These are phyloP conservation scores for Lathronympha strigana DNA, from an alignment of 2,888 invertebrate species.

Conservation along the genomic window DNA sequence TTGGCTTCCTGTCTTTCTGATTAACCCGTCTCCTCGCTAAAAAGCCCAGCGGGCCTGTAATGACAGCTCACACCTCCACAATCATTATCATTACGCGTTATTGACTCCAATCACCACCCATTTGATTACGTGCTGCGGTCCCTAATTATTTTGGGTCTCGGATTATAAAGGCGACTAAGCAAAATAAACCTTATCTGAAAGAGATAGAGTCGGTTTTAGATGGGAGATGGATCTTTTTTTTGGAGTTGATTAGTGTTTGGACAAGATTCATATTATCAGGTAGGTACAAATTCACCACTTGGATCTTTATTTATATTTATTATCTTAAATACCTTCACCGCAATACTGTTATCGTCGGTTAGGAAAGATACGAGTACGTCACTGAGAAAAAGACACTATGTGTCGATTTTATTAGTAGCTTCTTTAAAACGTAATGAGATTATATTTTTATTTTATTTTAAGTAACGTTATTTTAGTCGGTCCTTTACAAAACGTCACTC, in stretches of 20 bases:
- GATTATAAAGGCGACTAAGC: not conserved
- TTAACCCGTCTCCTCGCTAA: not conserved
- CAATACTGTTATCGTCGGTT: too few species aligned
- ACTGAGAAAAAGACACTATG: too few species aligned
- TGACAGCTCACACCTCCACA: slow-evolving; percentile 7
- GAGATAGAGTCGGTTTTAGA: not conserved
- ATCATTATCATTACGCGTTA: slow-evolving; percentile 29
- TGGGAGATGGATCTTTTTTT: not conserved
- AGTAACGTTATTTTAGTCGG: too few species aligned
- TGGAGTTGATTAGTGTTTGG: slow-evolving; percentile 10
- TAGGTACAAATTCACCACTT: not conserved
- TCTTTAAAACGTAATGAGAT: too few species aligned
- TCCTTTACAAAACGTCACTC: too few species aligned
- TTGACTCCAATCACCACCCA: slow-evolving; percentile 23
- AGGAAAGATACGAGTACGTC: too few species aligned
- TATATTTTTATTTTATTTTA: too few species aligned
- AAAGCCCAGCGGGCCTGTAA: not conserved
- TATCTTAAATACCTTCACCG: too few species aligned
- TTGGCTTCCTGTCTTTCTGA: not conserved
- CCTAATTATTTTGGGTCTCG: slow-evolving; percentile 16
- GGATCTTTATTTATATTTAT: not conserved
- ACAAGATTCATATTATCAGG: slow-evolving; percentile 11
- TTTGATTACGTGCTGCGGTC: slow-evolving; percentile 20
- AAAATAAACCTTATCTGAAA: not conserved
- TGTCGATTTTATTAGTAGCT: too few species aligned